A percentile compares a stretch with the other conserved stretches of the same genome.
Evolutionary conservation across 2,888 invertebrate species (phyloP).

Genomic region (Coecobrya sp.): DNA sequence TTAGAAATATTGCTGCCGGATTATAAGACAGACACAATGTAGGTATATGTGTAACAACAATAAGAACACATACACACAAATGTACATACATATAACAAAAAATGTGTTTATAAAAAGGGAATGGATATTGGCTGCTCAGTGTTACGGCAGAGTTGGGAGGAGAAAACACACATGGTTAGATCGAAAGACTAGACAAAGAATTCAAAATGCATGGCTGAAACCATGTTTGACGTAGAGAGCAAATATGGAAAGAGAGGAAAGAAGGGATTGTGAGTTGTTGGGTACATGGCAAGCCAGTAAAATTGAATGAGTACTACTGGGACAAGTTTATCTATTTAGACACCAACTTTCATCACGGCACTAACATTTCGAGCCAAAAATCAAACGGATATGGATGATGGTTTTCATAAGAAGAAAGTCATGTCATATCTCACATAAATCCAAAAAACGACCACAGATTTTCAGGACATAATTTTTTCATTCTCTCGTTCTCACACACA

Average conservation of each 20-base stretch:
- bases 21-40: background rate
- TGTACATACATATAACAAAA: background rate
- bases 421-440: slow-evolving; percentile 80
- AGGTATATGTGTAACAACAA: background rate
- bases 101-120: background rate
- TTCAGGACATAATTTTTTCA: slow-evolving; percentile 63
- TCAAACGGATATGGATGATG: slow-evolving; percentile 72
- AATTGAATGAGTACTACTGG: slow-evolving; percentile 64
- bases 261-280: slow-evolving; percentile 7
- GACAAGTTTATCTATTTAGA: slow-evolving; percentile 64
- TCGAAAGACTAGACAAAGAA: background rate
- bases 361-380: slow-evolving; percentile 51
- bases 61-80: background rate
- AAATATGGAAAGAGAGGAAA: background rate
- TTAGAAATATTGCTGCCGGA: slow-evolving; percentile 44
- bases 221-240: background rate
- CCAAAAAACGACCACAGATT: slow-evolving; percentile 70
- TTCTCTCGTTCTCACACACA: slow-evolving; percentile 1
- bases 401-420: slow-evolving; percentile 75
- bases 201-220: slow-evolving; percentile 6
- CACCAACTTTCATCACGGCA: slow-evolving; percentile 66
- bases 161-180: background rate
- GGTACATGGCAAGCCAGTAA: slow-evolving; percentile 36
- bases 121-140: slow-evolving; percentile 14
- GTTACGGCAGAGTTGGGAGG: background rate